phyloP scores from a whole-genome alignment of 2,888 invertebrate genomes.

The Ceratothoa steindachneri region DNA sequence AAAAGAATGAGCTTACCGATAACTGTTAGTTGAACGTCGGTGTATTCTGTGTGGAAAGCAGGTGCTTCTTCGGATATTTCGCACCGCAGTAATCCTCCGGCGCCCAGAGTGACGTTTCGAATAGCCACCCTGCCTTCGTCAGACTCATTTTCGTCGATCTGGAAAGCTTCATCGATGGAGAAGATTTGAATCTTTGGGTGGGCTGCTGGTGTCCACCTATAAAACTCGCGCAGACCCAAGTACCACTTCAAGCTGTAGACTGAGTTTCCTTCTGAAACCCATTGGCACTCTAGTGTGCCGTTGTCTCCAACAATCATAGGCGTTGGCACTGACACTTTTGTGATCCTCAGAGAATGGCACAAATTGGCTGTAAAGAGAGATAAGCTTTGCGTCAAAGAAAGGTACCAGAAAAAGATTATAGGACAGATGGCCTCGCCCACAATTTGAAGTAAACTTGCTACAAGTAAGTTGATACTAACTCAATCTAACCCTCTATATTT shows the following conservation, averaged over 20 bases:
- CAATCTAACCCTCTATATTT: no score
- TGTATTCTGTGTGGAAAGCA: slow-evolving; percentile 34
- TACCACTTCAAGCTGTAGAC: slow-evolving; percentile 45
- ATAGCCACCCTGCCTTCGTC: slow-evolving; percentile 27
- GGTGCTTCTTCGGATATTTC: slow-evolving; percentile 43
- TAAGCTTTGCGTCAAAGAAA: no score
- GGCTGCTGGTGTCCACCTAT: slow-evolving; percentile 44
- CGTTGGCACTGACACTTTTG: slow-evolving; percentile 34
- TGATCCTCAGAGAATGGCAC: slow-evolving; percentile 19
- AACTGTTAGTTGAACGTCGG: slow-evolving; percentile 24
- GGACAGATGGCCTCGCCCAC: no score
- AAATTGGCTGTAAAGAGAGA: background rate
- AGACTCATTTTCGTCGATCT: slow-evolving; percentile 26
- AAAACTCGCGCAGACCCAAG: slow-evolving; percentile 41
- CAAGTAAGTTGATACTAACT: no score
- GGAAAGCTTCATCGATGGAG: slow-evolving; percentile 21
- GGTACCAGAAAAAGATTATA: no score
- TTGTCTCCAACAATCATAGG: slow-evolving; percentile 37
- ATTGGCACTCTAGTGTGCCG: slow-evolving; percentile 39
- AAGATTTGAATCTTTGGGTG: background rate
- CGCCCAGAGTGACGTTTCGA: slow-evolving; percentile 26
- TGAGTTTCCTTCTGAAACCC: slow-evolving; percentile 20
- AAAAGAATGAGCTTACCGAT: no score
- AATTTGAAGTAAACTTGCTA: no score
- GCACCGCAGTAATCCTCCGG: slow-evolving; percentile 36